Evolutionary conservation across 2,888 invertebrate species (phyloP), one percentile per base, ranked within the genome.

Genomic region (Cantharis lateralis): DNA sequence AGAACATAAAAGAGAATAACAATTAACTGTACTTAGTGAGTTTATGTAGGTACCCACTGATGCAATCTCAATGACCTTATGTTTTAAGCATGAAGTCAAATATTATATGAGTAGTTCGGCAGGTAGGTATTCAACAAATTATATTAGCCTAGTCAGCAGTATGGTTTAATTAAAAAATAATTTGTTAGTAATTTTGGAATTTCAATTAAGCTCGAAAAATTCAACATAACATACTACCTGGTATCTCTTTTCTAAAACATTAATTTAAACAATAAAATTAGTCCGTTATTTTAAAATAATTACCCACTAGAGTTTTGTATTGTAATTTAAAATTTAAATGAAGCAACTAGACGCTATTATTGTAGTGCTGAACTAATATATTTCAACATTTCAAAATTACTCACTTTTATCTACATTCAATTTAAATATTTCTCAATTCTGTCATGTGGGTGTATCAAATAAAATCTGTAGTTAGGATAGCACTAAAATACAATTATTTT

Each of bases 51-150:
- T 66, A 66, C 18, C 18, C 10, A 66, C 20, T 66, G 64, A 15
- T 66, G 64, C 24, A 66, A 66, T 66, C 64, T 66, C 64, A 24
- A 66, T 66, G 64, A 66, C 64, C 64, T 66, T 66, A 66, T 66
- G 64, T 66, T 66, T 48, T 48, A 48, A 48, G n/a, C 48, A 48
- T 48, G n/a, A 48, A 48, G 48, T 48, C 48, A 48, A 48, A n/a
- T 48, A 48, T n/a, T 10, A 10, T 28, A 28, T 11, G 26, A 28
- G 26, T 28, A 28, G 26, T 28, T 28, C 26, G 26, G 32, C 32
- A 13, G 5, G 32, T 13, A 13, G 5, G 32, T 13, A 32, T 13
- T 9, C n/a, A n/a, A 48, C 5, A 48, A 48, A 48, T 48, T n/a
- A 3, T 48, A 48, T n/a, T 48, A 48, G 7, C 48, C 48, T n/a